Evolutionary conservation across 1,140 invertebrate genomes (phyloP), one percentile per base, ranked within the genome.

Genomic region (Zelostemma sp.): DNA sequence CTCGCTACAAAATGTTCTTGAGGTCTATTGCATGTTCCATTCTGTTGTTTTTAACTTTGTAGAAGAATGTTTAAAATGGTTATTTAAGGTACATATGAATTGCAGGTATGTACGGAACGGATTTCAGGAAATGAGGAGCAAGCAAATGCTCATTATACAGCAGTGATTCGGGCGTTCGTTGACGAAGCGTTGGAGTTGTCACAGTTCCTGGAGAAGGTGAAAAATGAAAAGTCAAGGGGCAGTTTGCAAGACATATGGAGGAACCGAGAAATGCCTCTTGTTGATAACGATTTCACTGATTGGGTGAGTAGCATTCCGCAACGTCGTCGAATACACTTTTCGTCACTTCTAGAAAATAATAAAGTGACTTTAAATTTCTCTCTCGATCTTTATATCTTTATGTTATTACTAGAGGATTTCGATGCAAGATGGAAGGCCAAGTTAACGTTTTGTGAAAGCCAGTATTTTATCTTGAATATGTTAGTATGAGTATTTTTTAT

Each of bases 141-240:
- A 71, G 90, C 93, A 0, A 93, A 93, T 75, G 87, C 89, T 40
- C 95, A 98, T 86, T 98, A 97, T 86, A 91, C 91, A 76, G 95
- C 95, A 46, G 95, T 98, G 35, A 95, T 96, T 80, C 88, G 95
- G 53, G 95, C 95, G 16, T 88, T 97, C 63, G 93, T 97, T 15
- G 90, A 94, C 1, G 96, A 99, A 86, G 93, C 94, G 11, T 84
- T 95, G 18, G 96, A 98, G 83, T 88, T 99, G 50, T 89, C 93
- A 9, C 91, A 93, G 16, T 98, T 98, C 88, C 86, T 98, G 48
- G 91, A 95, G 75, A 92, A 92, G 80, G 93, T 97, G 18, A 89
- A 86, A 14, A 72, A 57, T 12, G 76, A 83, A 1, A 68, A 68
- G 15, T 80, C 83, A 56, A 86, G 83, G 41, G 78, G 82, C 1